Percentiles rank a stretch among this genome's conserved stretches.
Conservation (phyloP, 2,113 vertebrate genomes). For the Chelonoidis abingdonii region DNA sequence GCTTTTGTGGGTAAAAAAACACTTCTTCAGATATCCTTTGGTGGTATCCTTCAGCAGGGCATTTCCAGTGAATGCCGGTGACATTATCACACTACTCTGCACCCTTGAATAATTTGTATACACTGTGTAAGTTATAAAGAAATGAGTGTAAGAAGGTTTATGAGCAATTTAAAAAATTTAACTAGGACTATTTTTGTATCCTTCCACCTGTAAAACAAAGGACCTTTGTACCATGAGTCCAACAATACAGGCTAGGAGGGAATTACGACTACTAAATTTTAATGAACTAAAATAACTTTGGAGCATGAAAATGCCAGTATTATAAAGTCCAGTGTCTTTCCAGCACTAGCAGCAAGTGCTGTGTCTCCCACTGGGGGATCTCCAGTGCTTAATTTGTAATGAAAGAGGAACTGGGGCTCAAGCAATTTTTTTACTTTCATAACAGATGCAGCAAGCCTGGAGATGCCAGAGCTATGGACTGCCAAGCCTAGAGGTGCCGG, state of each 20-base stretch:
- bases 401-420: background rate
- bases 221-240: rapidly evolving
- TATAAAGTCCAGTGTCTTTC: background rate
- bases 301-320: background rate
- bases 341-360: background rate
- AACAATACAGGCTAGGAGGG: background rate
- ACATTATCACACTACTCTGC: rapidly evolving
- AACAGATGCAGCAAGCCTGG: background rate
- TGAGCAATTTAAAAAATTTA: background rate
- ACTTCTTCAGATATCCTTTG: too few species aligned
- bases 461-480: background rate
- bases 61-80: background rate
- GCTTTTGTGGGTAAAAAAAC: too few species aligned
- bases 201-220: background rate
- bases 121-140: background rate
- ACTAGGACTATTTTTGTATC: background rate
- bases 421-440: background rate
- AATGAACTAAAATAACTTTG: background rate
- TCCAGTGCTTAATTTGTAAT: background rate
- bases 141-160: background rate
- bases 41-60: background rate
- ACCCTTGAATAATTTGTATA: background rate
- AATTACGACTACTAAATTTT: background rate
- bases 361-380: background rate
- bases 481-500: background rate